Conservation (phyloP, 2,888 invertebrate species). For the Thelaira solivaga region DNA sequence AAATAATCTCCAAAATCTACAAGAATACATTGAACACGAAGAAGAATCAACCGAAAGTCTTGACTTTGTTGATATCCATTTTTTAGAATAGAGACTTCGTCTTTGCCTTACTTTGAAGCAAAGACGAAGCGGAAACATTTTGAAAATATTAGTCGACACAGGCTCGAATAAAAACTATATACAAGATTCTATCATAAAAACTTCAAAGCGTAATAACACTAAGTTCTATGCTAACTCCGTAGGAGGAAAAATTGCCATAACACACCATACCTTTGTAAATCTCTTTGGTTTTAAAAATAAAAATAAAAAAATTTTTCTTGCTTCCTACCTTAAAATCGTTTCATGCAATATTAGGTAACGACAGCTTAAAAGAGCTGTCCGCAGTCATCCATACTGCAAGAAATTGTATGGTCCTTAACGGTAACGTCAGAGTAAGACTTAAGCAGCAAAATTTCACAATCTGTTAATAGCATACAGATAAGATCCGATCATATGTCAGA, state of each 20-base stretch:
- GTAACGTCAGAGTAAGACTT: neutral
- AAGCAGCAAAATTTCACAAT: conserved; percentile 6
- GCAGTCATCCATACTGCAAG: neutral
- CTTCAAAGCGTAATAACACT: neutral
- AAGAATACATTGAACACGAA: too few species aligned
- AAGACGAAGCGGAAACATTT: conserved; percentile 30
- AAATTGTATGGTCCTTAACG: neutral
- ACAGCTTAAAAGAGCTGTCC: neutral
- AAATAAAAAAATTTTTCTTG: neutral
- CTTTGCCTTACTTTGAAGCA: conserved; percentile 37
- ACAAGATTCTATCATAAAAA: conserved; percentile 6
- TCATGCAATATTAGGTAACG: neutral
- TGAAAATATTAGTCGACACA: conserved; percentile 6
- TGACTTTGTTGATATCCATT: neutral
- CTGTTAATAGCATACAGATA: neutral
- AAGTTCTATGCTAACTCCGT: neutral
- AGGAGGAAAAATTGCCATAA: neutral
- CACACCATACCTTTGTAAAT: neutral
- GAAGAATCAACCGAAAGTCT: too few species aligned
- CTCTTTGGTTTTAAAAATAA: neutral
- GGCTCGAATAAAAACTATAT: neutral
- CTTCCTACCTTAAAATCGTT: neutral
- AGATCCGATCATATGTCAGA: conserved; percentile 4
- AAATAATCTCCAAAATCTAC: conserved; percentile 12
- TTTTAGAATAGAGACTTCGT: conserved; percentile 29